Percentiles rank a stretch among this genome's conserved stretches.
phyloP scores from a whole-genome alignment of 1,140 invertebrate genomes.

The Pentalonia nigronervosa region DNA sequence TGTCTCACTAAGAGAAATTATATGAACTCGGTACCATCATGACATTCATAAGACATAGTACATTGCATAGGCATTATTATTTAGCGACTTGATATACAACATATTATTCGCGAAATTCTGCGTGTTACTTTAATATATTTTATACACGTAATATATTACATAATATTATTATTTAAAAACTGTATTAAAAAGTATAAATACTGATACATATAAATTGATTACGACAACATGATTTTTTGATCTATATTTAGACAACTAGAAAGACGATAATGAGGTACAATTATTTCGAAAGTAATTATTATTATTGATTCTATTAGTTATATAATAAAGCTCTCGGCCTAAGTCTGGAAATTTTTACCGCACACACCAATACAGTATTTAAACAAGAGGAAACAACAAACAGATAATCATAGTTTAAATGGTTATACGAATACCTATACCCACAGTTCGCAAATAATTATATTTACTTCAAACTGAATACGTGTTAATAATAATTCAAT shows the following conservation, averaged over 20 bases:
- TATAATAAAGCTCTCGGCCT: neutral
- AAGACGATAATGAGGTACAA: neutral
- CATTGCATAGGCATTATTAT: neutral
- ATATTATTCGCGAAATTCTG: neutral
- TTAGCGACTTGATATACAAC: neutral
- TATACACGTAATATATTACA: neutral
- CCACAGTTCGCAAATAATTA: too few relatives aligned
- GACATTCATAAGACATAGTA: neutral
- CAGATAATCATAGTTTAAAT: neutral
- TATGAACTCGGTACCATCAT: neutral
- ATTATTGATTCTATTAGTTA: neutral
- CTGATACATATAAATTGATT: neutral
- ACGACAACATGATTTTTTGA: neutral
- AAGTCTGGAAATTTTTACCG: neutral
- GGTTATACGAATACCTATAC: neutral
- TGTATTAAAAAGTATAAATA: neutral
- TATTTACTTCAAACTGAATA: neutral
- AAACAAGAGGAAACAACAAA: neutral
- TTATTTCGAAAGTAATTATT: neutral
- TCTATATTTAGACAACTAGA: neutral
- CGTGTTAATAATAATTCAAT: neutral
- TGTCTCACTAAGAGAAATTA: constrained; percentile 16
- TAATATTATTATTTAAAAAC: neutral
- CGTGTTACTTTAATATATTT: neutral
- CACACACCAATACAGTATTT: neutral